Evolutionary conservation across 2,888 invertebrate genomes (phyloP).

Genomic region (Drosophila putrida): DNA sequence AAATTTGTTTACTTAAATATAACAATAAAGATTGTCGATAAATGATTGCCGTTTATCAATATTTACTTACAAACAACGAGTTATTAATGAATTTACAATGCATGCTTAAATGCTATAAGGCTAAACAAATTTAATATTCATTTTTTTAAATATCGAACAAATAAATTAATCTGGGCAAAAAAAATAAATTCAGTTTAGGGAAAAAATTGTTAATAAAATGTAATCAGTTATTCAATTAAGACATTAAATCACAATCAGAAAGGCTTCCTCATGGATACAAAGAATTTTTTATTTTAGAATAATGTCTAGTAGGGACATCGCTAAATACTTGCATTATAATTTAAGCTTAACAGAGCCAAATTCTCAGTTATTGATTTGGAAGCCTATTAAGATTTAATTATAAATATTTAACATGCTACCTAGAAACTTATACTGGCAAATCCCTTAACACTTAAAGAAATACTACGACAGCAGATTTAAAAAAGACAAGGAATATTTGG

Average conservation of each 20-base stretch:
- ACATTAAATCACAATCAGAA: neutral
- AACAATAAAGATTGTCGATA: constrained; percentile 10
- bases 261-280: too few relatives aligned
- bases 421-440: neutral
- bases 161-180: neutral
- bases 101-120: neutral
- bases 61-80: neutral
- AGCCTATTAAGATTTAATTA: neutral
- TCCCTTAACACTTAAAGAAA: constrained; percentile 15
- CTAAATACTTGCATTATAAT: too few relatives aligned
- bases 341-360: neutral
- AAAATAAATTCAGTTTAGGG: neutral
- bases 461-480: neutral
- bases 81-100: constrained; percentile 9
- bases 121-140: neutral
- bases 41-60: constrained; percentile 2
- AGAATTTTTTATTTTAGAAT: neutral
- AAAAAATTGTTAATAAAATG: neutral
- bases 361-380: neutral
- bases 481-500: constrained; percentile 11
- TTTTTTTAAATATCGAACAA: neutral
- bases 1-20: constrained; percentile 13
- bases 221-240: neutral
- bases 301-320: too few relatives aligned
- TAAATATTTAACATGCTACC: neutral